Evolutionary conservation across 2,888 invertebrate species (phyloP).

Genomic region (Xanthia togata): DNA sequence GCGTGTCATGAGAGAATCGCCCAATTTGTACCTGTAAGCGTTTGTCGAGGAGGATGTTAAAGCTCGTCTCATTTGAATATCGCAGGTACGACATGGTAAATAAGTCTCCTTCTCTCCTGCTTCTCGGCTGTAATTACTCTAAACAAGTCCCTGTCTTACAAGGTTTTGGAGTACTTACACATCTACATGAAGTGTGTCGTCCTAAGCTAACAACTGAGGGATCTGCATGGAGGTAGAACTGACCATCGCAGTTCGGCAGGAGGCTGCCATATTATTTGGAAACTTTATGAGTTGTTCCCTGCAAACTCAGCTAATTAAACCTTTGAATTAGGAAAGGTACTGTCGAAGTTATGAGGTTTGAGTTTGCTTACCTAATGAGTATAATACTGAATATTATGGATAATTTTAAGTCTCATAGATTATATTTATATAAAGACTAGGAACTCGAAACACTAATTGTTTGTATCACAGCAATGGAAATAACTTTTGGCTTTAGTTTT

Average conservation of each 20-base stretch:
- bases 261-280: slow-evolving; percentile 38
- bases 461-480: background rate
- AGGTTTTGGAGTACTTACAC: slow-evolving; percentile 59
- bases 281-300: slow-evolving; percentile 46
- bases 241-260: slow-evolving; percentile 39
- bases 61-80: slow-evolving; percentile 65
- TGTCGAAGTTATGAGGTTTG: slow-evolving; percentile 23
- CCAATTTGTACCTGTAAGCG: slow-evolving; percentile 69
- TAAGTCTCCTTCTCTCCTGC: slow-evolving; percentile 48
- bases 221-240: slow-evolving; percentile 33
- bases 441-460: background rate
- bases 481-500: background rate
- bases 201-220: slow-evolving; percentile 71
- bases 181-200: slow-evolving; percentile 63
- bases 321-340: slow-evolving; percentile 33
- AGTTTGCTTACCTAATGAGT: slow-evolving; percentile 4
- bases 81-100: slow-evolving; percentile 48
- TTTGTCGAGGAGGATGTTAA: slow-evolving; percentile 40
- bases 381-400: slow-evolving; percentile 5
- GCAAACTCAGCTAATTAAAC: slow-evolving; percentile 52
- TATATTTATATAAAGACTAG: background rate
- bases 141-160: slow-evolving; percentile 65
- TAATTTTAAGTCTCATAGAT: background rate
- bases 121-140: slow-evolving; percentile 65
- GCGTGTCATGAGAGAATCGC: slow-evolving; percentile 56